These are phyloP conservation scores for Metridium senile DNA, from an alignment of 92 coral and sea anemone species.

Conservation along the genomic window DNA sequence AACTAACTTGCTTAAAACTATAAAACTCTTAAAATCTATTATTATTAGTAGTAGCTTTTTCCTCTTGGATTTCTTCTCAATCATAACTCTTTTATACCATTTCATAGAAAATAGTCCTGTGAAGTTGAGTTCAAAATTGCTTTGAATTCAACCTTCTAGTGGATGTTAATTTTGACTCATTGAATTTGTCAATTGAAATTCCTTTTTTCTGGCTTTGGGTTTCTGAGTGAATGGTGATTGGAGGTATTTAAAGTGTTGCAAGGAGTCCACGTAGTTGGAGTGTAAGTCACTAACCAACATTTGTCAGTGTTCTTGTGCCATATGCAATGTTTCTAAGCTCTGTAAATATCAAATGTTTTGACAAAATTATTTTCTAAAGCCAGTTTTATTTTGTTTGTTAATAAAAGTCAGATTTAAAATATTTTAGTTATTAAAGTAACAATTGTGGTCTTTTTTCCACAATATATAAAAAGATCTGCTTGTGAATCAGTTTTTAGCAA, in stretches of 20 bases:
- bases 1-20: too few species aligned
- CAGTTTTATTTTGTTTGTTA: slow-evolving; percentile 30
- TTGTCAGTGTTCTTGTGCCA: slow-evolving; percentile 23
- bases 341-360: slow-evolving; percentile 6
- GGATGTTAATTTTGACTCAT: not conserved
- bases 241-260: slow-evolving; percentile 12
- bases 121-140: not conserved
- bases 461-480: too few species aligned
- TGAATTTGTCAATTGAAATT: slow-evolving; percentile 25
- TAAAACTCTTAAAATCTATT: too few species aligned
- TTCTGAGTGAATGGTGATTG: slow-evolving; percentile 44
- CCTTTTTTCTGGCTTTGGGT: slow-evolving; percentile 24
- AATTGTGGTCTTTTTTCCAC: too few species aligned
- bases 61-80: too few species aligned
- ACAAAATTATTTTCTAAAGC: slow-evolving; percentile 21
- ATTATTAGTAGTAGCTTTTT: too few species aligned
- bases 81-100: not conserved
- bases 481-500: not conserved
- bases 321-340: slow-evolving; percentile 16
- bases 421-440: slow-evolving; percentile 3
- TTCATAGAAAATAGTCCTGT: not conserved
- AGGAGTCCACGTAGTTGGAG: slow-evolving; percentile 34
- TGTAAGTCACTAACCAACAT: slow-evolving; percentile 32
- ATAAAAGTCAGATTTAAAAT: not conserved
- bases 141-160: not conserved